Base-by-base conservation (phyloP, 1,140 invertebrate species). In the Sipha flava region DNA sequence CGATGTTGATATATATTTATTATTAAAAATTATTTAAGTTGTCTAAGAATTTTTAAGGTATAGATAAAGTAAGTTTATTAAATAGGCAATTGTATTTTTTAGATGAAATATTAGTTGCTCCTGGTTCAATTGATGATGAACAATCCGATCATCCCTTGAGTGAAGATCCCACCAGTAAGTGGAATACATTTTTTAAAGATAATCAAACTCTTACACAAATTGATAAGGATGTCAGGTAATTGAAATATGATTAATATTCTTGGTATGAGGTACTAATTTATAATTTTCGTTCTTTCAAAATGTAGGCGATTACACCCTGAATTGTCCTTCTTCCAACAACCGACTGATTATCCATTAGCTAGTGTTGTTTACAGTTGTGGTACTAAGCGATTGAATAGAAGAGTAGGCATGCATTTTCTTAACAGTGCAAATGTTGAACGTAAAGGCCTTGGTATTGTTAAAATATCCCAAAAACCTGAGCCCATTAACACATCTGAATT, bases 171-270 rank as follows among this genome's bases (percentile, higher is more conserved):
- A 92, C 95, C 81, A 97, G 95, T 83, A 92, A 95, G 79, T 99
- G 97, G 97, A 92, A 93, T 81, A 91, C 90, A 0, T 96, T 91
- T 85, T 99, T 98, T 85, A 96, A 95, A 86, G 96, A 99, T 84
- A 98, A 98, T 86, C 96, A 99, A 87, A 94, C 96, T 81, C 85
- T 99, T 12, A 85, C 96, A 73, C 96, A 99, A 89, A 98, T 99
- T 83, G 96, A 98, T 85, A 98, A 98, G 86, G 97, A 99, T 87
- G 96, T 98, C 23, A 90, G 95, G 91, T 91, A 85, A 81, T 81
- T 54, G 66, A 49, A 21, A 23, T 37, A 54, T 21, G 6, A n/a
- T 29, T 6, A 70, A 10, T 70, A 1, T 10, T 10, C 3, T 10
- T 6, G 10, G 29, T 70, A 9, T 47, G 18, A 10, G 5, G 10